Percentiles rank a stretch among this genome's conserved stretches.
Conservation (phyloP, 2,797 vertebrate genomes). For the Champsocephalus gunnari region DNA sequence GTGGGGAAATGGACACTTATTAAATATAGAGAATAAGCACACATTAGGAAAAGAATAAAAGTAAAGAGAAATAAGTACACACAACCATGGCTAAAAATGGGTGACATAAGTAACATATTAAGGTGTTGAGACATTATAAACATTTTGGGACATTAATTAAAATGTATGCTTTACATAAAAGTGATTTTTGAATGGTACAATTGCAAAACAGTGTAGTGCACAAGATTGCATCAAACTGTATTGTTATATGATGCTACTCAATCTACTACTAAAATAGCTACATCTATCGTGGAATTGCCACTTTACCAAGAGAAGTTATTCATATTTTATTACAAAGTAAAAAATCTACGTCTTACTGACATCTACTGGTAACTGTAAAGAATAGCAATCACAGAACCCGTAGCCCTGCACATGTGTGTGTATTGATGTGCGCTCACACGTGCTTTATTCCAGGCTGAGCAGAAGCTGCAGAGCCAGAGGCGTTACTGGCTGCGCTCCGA, state of each 20-base stretch:
- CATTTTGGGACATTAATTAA: too few species aligned
- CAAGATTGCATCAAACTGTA: too few species aligned
- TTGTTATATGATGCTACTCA: neutral
- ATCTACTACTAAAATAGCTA: neutral
- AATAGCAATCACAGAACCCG: constrained; percentile 10
- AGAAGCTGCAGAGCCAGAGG: constrained; percentile 82
- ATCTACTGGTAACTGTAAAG: constrained; percentile 21
- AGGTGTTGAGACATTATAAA: too few species aligned
- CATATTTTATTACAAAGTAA: neutral
- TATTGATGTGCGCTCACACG: neutral
- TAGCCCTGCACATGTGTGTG: neutral
- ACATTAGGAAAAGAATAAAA: too few species aligned
- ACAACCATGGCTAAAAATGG: too few species aligned
- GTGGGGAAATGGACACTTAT: too few species aligned
- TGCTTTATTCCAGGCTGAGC: constrained; percentile 78
- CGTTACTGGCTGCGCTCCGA: constrained; percentile 86
- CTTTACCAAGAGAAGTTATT: neutral
- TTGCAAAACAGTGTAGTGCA: too few species aligned
- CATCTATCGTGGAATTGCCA: neutral
- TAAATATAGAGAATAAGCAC: too few species aligned
- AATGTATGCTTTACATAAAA: too few species aligned
- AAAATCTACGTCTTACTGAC: neutral
- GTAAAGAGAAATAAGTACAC: too few species aligned
- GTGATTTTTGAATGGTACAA: too few species aligned
- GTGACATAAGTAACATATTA: too few species aligned